Evolutionary conservation across 1,140 invertebrate species (phyloP), one percentile per base, ranked within the genome.

Genomic region (Eriocheir sinensis): DNA sequence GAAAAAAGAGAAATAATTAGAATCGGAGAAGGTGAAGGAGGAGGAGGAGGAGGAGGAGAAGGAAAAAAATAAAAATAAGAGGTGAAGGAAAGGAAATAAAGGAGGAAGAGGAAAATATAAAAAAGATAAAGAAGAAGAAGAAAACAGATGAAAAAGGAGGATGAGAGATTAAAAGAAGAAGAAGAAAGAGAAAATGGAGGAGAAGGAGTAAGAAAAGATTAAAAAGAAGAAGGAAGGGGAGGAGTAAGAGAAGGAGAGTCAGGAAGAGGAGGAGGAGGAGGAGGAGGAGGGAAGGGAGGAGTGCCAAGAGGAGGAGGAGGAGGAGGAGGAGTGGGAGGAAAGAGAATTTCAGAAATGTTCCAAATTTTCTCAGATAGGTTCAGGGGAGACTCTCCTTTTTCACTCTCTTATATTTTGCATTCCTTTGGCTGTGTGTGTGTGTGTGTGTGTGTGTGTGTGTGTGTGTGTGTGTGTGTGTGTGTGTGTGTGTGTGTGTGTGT

Each of bases 371-470:
- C 60, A n/a, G 6, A n/a, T 72, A 21, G 60, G n/a, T 72, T 72
- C 27, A 72, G 27, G 60, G 8, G 60, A 72, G n/a, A n/a, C 27
- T 72, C 60, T 27, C n/a, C 8, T 72, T 72, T n/a, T 72, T 1
- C 17, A 72, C 8, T 12, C 27, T 72, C 60, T 72, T n/a, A 72
- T 72, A n/a, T 72, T 72, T n/a, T 2, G 27, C 21, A 72, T n/a
- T 72, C 21, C 6, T 12, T n/a, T 3, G 60, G 27, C 21, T 72
- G 60, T 72, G 60, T 72, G 60, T 72, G 60, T 72, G 60, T 72
- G 60, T 72, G 60, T 72, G 60, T 72, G 60, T 72, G 60, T 72
- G 60, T 72, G 60, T 72, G 60, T 72, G 60, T 72, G 60, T 72
- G 60, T 72, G 60, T 72, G 60, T 72, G 60, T 72, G 8, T 8